A percentile compares a stretch with the other conserved stretches of the same genome.
phyloP scores from a whole-genome alignment of 2,113 vertebrate genomes.

The Chaenocephalus aceratus region DNA sequence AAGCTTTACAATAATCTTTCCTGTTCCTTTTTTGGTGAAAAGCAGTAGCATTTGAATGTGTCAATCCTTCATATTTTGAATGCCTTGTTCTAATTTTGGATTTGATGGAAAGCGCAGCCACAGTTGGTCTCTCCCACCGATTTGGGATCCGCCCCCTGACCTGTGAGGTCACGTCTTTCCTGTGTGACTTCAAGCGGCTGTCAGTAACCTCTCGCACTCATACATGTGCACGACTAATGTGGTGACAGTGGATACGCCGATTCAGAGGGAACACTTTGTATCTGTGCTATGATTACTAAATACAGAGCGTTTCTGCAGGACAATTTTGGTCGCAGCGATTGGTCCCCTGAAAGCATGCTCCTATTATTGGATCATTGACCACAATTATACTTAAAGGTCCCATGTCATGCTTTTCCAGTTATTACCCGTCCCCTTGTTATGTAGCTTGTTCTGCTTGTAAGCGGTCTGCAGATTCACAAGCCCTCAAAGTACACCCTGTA shows the following conservation, averaged over 20 bases:
- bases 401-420: no score
- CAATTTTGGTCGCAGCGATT: background rate
- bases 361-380: slow-evolving; percentile 2
- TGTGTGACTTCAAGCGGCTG: slow-evolving; percentile 47
- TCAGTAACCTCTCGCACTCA: slow-evolving; percentile 11
- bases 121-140: slow-evolving; percentile 25
- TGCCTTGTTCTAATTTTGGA: slow-evolving; percentile 27
- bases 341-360: background rate
- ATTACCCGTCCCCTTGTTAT: no score
- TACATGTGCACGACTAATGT: background rate
- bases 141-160: slow-evolving; percentile 8
- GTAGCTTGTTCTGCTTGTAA: no score
- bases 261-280: background rate
- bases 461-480: no score
- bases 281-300: background rate
- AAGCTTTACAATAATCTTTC: background rate
- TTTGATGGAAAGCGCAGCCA: slow-evolving; percentile 41
- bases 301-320: background rate
- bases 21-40: slow-evolving; percentile 9
- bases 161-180: slow-evolving; percentile 32
- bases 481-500: no score
- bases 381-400: background rate
- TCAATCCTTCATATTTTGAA: slow-evolving; percentile 16
- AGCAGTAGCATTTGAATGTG: background rate
- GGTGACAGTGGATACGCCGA: background rate